phyloP scores from a whole-genome alignment of 53 echinoderm and acorn worm species.

The Patiria pectinifera region DNA sequence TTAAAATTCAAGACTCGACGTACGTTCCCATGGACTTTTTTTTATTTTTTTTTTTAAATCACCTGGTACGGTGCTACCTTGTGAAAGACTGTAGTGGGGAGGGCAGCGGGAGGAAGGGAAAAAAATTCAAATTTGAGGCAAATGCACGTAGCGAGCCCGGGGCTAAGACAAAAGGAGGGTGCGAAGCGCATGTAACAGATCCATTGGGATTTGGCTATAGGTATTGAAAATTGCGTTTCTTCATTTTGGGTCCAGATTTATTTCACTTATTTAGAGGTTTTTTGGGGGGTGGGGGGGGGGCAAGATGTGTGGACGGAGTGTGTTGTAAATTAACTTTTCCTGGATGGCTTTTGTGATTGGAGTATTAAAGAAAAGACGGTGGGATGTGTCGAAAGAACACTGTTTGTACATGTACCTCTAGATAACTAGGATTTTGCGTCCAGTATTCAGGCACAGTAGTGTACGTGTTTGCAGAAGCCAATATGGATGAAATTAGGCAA shows the following conservation, averaged over 20 bases:
- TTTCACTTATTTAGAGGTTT: background rate
- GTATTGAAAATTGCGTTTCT: constrained; percentile 12
- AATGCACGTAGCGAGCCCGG: constrained; percentile 25
- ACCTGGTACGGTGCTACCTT: background rate
- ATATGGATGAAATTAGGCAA: no score
- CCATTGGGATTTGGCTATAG: background rate
- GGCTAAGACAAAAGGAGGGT: constrained; percentile 15
- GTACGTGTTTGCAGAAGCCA: no score
- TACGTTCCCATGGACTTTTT: background rate
- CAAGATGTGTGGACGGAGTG: background rate
- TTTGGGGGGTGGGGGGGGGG: background rate
- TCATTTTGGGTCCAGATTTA: background rate
- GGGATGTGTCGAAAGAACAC: no score
- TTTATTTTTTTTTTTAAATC: background rate
- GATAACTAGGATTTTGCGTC: no score
- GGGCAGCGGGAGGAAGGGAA: background rate
- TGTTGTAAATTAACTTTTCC: no score
- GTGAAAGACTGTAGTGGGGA: background rate
- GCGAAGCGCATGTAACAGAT: constrained; percentile 15
- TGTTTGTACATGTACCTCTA: no score
- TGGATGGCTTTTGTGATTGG: no score
- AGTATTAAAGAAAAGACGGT: no score
- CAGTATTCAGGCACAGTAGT: no score
- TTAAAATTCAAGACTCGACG: constrained; percentile 21
- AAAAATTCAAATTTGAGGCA: constrained; percentile 35